These are phyloP conservation scores for Aphelocoma coerulescens DNA, from an alignment of 2,113 vertebrate genomes.

Conservation along the genomic window DNA sequence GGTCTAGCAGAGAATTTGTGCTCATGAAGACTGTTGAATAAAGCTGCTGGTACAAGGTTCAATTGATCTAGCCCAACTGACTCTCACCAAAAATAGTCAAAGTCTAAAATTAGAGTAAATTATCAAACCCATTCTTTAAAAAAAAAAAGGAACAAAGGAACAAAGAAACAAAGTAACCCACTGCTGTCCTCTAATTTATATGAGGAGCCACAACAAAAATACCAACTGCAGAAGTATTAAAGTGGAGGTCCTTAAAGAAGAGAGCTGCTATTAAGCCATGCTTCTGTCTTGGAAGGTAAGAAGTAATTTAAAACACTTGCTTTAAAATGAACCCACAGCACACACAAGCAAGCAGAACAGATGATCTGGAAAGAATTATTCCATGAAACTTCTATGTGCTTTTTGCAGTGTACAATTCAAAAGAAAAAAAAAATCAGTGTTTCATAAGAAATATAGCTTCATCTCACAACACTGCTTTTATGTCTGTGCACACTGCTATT, in stretches of 20 bases:
- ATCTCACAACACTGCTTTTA: not conserved
- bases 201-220: not conserved
- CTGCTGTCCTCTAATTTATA: not conserved
- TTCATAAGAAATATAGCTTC: not conserved
- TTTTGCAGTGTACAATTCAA: not conserved
- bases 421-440: not conserved
- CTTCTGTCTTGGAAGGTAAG: slow-evolving; percentile 70
- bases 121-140: slow-evolving; percentile 41
- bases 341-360: not conserved
- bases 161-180: not conserved
- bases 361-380: not conserved
- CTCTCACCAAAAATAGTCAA: slow-evolving; percentile 50
- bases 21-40: not conserved
- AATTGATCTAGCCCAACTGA: slow-evolving; percentile 39
- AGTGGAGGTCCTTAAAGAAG: not conserved
- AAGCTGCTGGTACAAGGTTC: slow-evolving; percentile 31
- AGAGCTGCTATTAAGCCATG: slow-evolving; percentile 51
- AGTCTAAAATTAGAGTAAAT: slow-evolving; percentile 65
- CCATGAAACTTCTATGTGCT: not conserved
- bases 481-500: not conserved
- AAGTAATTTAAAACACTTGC: not conserved
- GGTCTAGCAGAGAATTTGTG: not conserved
- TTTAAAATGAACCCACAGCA: not conserved
- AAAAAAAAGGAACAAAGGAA: not conserved
- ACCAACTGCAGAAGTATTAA: slow-evolving; percentile 6